Percentiles rank a stretch among this genome's conserved stretches.
phyloP scores from a whole-genome alignment of 2,113 vertebrate species.

The Lagopus leucura region DNA sequence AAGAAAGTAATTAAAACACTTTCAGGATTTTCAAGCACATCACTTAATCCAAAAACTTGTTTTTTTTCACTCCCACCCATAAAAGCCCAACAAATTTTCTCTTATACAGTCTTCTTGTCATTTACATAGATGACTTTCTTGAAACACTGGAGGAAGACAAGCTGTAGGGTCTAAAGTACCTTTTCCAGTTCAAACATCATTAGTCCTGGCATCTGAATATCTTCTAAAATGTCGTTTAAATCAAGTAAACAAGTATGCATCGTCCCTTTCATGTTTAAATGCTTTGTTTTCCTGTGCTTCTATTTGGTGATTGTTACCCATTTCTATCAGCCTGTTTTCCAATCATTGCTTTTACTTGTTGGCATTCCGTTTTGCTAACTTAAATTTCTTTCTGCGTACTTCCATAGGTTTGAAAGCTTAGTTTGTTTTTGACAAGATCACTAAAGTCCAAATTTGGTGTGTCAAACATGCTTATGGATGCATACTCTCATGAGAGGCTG shows the following conservation, averaged over 20 bases:
- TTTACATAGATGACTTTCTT: background rate
- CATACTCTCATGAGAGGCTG: background rate
- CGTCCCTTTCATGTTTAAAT: background rate
- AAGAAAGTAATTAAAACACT: background rate
- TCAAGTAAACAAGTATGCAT: background rate
- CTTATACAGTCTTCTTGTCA: background rate
- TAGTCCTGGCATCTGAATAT: background rate
- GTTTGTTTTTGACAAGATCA: background rate
- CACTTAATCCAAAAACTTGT: background rate
- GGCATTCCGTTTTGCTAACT: background rate
- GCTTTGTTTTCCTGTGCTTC: background rate
- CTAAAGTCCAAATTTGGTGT: background rate
- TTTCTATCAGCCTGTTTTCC: background rate
- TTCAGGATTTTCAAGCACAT: background rate
- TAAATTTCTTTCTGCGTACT: background rate
- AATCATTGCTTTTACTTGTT: background rate
- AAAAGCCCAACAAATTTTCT: background rate
- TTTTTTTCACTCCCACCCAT: background rate
- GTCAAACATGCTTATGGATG: background rate
- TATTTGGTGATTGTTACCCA: background rate
- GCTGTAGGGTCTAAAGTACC: background rate
- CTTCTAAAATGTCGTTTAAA: background rate
- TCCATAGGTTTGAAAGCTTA: background rate
- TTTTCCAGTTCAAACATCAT: background rate
- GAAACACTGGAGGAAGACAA: background rate